Base-by-base conservation (phyloP, 2,888 invertebrate species). In the Isotomurus palustris region DNA sequence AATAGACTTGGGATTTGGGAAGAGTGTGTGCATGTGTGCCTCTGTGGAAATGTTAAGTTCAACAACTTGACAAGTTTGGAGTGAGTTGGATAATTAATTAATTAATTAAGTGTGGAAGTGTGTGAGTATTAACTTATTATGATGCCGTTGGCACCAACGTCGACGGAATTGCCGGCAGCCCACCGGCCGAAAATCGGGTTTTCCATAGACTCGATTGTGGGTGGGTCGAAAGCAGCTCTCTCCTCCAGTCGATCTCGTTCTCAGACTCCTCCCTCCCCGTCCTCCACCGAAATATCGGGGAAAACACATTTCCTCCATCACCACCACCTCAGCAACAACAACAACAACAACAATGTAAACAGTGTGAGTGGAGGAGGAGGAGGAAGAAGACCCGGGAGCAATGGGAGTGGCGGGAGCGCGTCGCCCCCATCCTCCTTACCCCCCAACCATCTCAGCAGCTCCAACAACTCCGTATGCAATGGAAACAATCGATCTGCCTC, bases 141-240 rank as follows among this genome's bases (percentile, higher is more conserved):
- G 91, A 90, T 91, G 91, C 91, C 91, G 81, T 84, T 91, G 83
- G 90, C 91, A 84, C 89, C 90, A 81, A 89, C 90, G 77, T 88
- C 90, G 80, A 86, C 90, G 78, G 86, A 88, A 78, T 87, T 90
- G 79, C 86, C 91, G 82, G 88, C 90, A 75, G 87, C 87, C 72
- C 66, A 66, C 53, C 91, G 90, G 79, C 91, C 92, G 71, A 92
- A 91, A 79, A 88, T 93, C 76, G 92, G 91, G 73, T 93, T 93
- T 76, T 91, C 90, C 74, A 93, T 93, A 78, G 93, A 93, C 80
- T 90, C 91, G 74, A 91, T 92, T 74, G 91, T 92, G 62, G 91
- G 91, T 71, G 44, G 44, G 2, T 25, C 43, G 3, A 49, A 28
- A 22, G 28, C 22, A 32, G 32, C 32, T 14, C 28, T 6, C 17